These are phyloP conservation scores for Cheilosia pagana DNA, from an alignment of 2,888 invertebrate species.

Conservation along the genomic window DNA sequence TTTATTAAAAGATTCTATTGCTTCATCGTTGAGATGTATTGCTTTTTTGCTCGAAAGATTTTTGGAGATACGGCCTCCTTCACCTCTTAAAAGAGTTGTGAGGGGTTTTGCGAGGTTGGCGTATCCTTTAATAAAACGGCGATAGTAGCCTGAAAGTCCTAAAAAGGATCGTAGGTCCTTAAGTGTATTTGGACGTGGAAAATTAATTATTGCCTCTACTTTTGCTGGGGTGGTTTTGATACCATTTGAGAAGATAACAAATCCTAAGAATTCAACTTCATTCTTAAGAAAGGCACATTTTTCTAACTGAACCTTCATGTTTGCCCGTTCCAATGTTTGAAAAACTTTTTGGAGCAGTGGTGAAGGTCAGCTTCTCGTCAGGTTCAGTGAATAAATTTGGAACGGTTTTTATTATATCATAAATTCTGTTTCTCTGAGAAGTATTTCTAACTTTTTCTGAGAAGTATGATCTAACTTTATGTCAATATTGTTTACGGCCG, in stretches of 20 bases:
- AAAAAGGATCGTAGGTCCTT: conserved; percentile 45
- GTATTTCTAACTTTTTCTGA: background rate
- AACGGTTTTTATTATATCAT: background rate
- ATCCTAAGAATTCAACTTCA: conserved; percentile 63
- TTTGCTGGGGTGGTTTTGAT: conserved; percentile 42
- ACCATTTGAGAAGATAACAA: conserved; percentile 26
- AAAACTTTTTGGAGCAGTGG: too few relatives aligned
- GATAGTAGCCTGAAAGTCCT: conserved; percentile 46
- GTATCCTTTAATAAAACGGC: conserved; percentile 40
- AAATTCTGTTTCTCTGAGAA: background rate
- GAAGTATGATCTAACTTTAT: too few relatives aligned
- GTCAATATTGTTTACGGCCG: background rate
- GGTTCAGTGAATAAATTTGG: too few relatives aligned
- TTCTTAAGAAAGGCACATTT: conserved; percentile 55
- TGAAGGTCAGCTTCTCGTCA: too few relatives aligned
- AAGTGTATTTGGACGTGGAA: conserved; percentile 27
- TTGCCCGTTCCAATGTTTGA: background rate
- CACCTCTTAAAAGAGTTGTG: conserved; percentile 47
- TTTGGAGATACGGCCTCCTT: conserved; percentile 41
- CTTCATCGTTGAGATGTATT: background rate
- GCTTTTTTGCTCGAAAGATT: conserved; percentile 24
- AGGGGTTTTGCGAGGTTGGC: conserved; percentile 37
- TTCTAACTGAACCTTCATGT: conserved; percentile 49
- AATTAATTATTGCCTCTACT: conserved; percentile 25
- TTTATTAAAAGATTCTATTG: conserved; percentile 34